Conservation (phyloP, 2,888 invertebrate genomes). For the Elegia similella region DNA sequence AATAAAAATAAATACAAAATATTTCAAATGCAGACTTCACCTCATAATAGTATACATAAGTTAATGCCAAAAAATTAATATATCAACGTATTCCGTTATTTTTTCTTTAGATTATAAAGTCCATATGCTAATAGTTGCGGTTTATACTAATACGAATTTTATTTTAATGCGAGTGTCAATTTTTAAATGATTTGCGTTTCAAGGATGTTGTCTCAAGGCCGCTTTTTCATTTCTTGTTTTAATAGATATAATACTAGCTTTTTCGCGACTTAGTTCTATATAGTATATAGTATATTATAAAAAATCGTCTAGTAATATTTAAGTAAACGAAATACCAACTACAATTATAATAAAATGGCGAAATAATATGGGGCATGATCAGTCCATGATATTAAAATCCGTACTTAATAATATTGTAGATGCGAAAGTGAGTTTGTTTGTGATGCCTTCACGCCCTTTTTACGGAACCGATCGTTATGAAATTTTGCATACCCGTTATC, state of each 20-base stretch:
- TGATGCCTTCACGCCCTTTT: too few relatives aligned
- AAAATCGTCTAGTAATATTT: too few relatives aligned
- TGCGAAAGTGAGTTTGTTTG: too few relatives aligned
- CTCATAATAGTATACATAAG: background rate
- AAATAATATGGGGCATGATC: too few relatives aligned
- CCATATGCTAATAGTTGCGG: constrained; percentile 15
- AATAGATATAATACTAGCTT: background rate
- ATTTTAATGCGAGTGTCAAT: constrained; percentile 7
- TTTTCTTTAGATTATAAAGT: background rate
- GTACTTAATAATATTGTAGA: too few relatives aligned
- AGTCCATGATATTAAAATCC: too few relatives aligned
- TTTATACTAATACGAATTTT: constrained; percentile 9
- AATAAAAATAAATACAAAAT: background rate
- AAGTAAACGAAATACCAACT: too few relatives aligned
- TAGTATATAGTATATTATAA: too few relatives aligned
- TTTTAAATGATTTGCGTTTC: constrained; percentile 1
- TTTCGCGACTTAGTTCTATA: background rate
- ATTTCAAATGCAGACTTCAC: background rate
- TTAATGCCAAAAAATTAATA: background rate
- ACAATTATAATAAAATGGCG: too few relatives aligned
- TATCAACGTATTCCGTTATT: constrained; percentile 11
- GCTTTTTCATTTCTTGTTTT: background rate
- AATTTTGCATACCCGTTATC: too few relatives aligned
- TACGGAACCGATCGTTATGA: too few relatives aligned
- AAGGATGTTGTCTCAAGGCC: constrained; percentile 19